Conservation (phyloP, 2,888 invertebrate genomes). For the Empis livida region DNA sequence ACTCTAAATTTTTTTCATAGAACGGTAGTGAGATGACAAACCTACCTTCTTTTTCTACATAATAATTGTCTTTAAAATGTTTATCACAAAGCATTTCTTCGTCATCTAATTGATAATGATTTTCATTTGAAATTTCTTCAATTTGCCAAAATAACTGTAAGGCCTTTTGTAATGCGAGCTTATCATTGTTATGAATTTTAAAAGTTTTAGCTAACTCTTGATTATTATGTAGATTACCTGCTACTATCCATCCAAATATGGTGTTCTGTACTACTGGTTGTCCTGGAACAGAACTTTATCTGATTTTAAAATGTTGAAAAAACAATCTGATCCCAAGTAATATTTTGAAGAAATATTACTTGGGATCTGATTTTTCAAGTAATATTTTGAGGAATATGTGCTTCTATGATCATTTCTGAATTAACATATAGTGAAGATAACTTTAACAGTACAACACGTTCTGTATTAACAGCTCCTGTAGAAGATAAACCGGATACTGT, state of each 20-base stretch:
- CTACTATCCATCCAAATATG: slow-evolving; percentile 6
- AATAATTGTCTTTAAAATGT: slow-evolving; percentile 3
- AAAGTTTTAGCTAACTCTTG: neutral
- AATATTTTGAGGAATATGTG: neutral
- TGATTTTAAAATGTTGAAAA: no score
- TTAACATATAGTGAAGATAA: neutral
- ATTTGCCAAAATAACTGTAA: slow-evolving; percentile 10
- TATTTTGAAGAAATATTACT: no score
- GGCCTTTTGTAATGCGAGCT: neutral
- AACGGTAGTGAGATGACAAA: slow-evolving; percentile 10
- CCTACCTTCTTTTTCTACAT: slow-evolving; percentile 3
- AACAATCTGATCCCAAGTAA: no score
- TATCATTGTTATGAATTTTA: neutral
- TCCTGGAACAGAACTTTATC: no score
- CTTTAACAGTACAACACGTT: neutral
- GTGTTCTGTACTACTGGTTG: slow-evolving; percentile 5
- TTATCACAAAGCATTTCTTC: slow-evolving; percentile 9
- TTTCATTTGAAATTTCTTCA: slow-evolving; percentile 7
- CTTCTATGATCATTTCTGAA: neutral
- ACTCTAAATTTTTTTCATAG: neutral
- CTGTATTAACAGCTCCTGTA: neutral
- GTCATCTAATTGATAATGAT: slow-evolving; percentile 6
- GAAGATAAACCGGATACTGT: neutral
- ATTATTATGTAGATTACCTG: neutral
- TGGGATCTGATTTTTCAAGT: neutral